Percentiles rank a stretch among this genome's conserved stretches.
These are phyloP conservation scores for Artemisiospiza belli DNA, from an alignment of 2,113 vertebrate species.

Conservation along the genomic window DNA sequence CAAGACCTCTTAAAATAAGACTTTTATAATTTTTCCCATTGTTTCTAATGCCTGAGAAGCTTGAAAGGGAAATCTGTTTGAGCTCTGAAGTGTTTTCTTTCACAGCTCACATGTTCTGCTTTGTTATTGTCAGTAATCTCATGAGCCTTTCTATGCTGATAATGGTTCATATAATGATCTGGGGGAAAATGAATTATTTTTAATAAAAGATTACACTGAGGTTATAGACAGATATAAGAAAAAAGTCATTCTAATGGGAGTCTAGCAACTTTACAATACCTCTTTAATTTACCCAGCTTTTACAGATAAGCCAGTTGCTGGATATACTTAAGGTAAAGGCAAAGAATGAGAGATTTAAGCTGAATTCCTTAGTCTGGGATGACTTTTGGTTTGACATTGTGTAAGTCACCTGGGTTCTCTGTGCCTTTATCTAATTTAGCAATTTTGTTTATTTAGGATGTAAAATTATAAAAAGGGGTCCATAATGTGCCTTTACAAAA, in stretches of 20 bases:
- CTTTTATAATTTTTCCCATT: not conserved
- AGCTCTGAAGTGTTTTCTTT: conserved; percentile 19
- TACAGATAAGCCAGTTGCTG: not conserved
- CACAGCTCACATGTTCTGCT: not conserved
- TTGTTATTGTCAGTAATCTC: conserved; percentile 18
- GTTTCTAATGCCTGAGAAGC: not conserved
- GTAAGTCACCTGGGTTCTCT: not conserved
- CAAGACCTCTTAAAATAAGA: not conserved
- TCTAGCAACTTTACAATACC: not conserved
- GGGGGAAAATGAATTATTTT: conserved; percentile 12
- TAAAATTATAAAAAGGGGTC: not conserved
- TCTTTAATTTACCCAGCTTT: not conserved
- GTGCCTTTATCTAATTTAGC: not conserved
- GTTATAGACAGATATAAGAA: not conserved
- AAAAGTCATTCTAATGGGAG: not conserved
- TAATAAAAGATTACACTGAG: not conserved
- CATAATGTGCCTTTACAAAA: not conserved
- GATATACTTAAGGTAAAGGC: not conserved
- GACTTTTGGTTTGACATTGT: not conserved
- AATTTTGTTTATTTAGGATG: not conserved
- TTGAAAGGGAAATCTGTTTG: conserved; percentile 9
- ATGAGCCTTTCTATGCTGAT: not conserved
- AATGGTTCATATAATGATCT: not conserved
- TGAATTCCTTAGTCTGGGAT: not conserved
- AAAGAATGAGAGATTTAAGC: not conserved